Evolutionary conservation across 2,113 vertebrate genomes (phyloP).

Genomic region (Halichoerus grypus): DNA sequence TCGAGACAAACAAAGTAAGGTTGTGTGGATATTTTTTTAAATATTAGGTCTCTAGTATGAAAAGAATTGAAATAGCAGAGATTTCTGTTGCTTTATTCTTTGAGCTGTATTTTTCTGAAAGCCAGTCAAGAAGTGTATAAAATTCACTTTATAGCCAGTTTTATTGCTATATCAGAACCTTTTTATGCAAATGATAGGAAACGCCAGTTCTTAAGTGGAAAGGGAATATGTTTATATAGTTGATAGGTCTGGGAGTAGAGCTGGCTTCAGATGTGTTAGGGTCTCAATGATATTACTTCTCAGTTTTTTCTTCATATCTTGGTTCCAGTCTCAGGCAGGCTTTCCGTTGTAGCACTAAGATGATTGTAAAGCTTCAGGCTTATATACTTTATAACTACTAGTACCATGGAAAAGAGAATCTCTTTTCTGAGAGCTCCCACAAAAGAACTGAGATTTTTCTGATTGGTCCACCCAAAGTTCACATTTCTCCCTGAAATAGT

Average conservation of each 20-base stretch:
- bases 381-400: background rate
- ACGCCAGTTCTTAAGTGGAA: background rate
- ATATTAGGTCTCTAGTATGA: background rate
- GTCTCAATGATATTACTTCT: background rate
- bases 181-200: background rate
- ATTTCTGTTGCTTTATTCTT: background rate
- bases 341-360: background rate
- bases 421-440: background rate
- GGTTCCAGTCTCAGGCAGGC: background rate
- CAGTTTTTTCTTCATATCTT: background rate
- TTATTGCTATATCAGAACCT: background rate
- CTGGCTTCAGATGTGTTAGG: background rate
- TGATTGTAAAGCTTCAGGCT: background rate
- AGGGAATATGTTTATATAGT: background rate
- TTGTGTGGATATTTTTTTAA: background rate
- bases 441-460: conserved; percentile 4
- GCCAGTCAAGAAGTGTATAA: background rate
- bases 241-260: background rate
- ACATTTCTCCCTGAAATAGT: background rate
- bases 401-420: background rate
- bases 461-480: background rate
- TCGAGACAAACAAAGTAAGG: background rate
- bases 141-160: background rate
- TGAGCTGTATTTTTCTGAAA: background rate
- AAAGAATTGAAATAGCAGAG: background rate